A percentile compares a stretch with the other conserved stretches of the same genome.
These are phyloP conservation scores for Alcedo atthis DNA, from an alignment of 2,797 vertebrate genomes.

Conservation along the genomic window DNA sequence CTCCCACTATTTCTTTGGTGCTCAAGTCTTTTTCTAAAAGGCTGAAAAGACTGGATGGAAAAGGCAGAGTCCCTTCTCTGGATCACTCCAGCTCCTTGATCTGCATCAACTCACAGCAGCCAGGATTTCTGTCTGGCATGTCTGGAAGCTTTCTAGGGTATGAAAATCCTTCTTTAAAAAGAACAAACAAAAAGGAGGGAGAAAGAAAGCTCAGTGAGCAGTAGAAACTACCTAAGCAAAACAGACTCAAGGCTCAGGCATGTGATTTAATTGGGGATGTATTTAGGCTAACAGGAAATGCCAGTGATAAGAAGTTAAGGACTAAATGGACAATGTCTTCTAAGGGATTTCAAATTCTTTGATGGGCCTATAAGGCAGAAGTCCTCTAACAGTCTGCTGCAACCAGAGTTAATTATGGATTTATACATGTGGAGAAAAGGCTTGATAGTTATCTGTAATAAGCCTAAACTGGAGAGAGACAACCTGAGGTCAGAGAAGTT, in stretches of 20 bases:
- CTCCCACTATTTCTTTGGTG: neutral
- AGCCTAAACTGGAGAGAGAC: conserved; percentile 19
- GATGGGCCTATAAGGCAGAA: neutral
- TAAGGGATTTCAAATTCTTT: conserved; percentile 49
- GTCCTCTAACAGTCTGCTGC: neutral
- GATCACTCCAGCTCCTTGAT: neutral
- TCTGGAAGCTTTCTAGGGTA: neutral
- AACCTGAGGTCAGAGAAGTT: conserved; percentile 36
- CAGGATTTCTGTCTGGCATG: neutral
- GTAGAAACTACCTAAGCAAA: conserved; percentile 10
- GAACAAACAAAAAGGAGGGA: neutral
- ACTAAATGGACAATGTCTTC: conserved; percentile 41
- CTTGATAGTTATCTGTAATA: conserved; percentile 43
- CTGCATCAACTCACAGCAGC: neutral
- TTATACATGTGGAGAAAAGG: conserved; percentile 7
- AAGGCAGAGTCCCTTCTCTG: neutral
- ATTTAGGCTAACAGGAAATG: conserved; percentile 51
- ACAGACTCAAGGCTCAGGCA: conserved; percentile 14
- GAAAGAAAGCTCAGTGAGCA: neutral
- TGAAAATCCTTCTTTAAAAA: conserved; percentile 28
- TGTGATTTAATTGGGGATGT: conserved; percentile 47
- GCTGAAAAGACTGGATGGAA: neutral
- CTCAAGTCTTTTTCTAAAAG: neutral
- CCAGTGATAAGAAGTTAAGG: conserved; percentile 58
- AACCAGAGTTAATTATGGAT: conserved; percentile 41